These are phyloP conservation scores for Muntiacus reevesi DNA, from an alignment of 2,113 vertebrate genomes.

Conservation along the genomic window DNA sequence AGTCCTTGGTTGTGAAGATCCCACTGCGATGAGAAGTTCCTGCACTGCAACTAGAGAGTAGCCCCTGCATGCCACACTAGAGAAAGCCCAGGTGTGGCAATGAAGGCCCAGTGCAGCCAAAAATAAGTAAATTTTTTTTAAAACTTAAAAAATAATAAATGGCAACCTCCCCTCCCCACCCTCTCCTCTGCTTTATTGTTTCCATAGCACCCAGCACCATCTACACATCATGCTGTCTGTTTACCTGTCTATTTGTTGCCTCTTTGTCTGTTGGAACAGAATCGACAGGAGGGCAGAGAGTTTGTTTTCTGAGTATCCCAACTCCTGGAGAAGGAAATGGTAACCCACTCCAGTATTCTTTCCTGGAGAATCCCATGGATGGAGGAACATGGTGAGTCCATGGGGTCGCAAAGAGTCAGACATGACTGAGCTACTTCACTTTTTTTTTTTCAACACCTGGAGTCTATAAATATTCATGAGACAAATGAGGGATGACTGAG, in stretches of 20 bases:
- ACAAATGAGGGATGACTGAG: background rate
- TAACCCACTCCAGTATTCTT: too few species aligned
- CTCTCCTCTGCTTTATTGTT: background rate
- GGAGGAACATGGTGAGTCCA: too few species aligned
- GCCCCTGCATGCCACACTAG: background rate
- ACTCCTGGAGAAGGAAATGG: background rate
- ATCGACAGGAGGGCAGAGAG: background rate
- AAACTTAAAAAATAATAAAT: background rate
- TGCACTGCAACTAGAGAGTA: background rate
- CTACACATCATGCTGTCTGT: background rate
- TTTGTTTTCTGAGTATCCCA: background rate
- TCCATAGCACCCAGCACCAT: background rate
- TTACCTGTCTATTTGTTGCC: background rate
- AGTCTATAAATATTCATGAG: background rate
- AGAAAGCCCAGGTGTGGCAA: background rate
- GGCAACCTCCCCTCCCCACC: background rate
- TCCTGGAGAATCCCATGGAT: too few species aligned
- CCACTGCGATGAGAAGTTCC: background rate
- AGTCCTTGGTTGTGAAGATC: background rate
- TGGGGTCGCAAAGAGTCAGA: too few species aligned
- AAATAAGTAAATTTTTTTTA: background rate
- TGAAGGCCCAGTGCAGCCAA: background rate
- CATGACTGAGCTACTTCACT: too few species aligned
- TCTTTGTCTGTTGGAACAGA: background rate
- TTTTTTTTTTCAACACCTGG: background rate